phyloP scores from a whole-genome alignment of 2,113 vertebrate species.

The Labrus mixtus region DNA sequence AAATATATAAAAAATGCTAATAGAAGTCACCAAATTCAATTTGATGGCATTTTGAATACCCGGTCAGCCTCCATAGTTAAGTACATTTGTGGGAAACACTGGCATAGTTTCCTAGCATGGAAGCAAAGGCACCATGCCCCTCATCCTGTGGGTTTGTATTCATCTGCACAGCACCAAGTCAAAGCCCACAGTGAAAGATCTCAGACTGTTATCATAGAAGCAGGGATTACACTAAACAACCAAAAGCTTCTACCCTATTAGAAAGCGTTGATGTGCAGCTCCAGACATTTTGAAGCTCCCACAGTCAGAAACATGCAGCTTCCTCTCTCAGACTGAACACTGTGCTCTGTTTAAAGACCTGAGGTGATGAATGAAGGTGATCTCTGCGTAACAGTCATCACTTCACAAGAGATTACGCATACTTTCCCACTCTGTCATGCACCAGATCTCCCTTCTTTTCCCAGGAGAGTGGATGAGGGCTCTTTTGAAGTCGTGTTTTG shows the following conservation, averaged over 20 bases:
- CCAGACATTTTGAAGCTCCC: constrained; percentile 10
- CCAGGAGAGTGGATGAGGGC: constrained; percentile 16
- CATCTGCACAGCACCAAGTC: neutral
- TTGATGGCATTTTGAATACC: too few species aligned
- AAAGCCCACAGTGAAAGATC: neutral
- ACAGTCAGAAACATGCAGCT: neutral
- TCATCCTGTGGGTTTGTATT: neutral
- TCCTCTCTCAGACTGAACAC: constrained; percentile 1
- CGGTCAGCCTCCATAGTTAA: too few species aligned
- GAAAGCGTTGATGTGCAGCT: constrained; percentile 17
- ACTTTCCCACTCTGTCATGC: constrained; percentile 45
- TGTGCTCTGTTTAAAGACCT: constrained; percentile 17
- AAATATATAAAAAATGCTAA: too few species aligned
- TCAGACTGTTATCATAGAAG: constrained; percentile 12
- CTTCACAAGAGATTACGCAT: constrained; percentile 38
- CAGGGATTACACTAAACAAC: constrained; percentile 11
- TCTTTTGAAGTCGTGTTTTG: constrained; percentile 44
- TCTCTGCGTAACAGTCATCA: constrained; percentile 29
- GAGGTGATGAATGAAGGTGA: constrained; percentile 32
- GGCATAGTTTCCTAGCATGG: too few species aligned
- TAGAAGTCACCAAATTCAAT: too few species aligned
- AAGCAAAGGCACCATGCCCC: neutral
- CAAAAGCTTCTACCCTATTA: neutral
- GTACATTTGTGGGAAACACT: too few species aligned
- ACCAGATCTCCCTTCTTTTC: constrained; percentile 2